Conservation (phyloP, 2,797 vertebrate genomes). For the Gallirallus australis region DNA sequence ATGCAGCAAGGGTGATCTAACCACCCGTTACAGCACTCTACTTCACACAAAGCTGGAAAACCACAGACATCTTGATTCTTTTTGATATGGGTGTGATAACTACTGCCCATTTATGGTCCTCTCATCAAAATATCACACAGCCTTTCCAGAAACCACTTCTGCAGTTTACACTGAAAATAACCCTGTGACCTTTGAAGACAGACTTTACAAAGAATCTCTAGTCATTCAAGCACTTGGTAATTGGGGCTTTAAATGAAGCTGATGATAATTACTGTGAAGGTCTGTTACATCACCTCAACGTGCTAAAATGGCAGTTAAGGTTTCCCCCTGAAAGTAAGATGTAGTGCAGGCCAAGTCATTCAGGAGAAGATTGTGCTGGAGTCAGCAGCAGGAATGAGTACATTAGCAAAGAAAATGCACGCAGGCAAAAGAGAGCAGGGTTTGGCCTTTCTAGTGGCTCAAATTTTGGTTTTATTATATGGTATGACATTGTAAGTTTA, state of each 20-base stretch:
- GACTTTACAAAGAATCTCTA: not conserved
- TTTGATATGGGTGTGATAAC: not conserved
- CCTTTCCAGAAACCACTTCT: not conserved
- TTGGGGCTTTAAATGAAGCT: not conserved
- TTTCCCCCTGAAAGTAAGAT: not conserved
- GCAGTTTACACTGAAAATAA: not conserved
- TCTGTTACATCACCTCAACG: not conserved
- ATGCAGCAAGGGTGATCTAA: not conserved
- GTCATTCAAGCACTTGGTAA: not conserved
- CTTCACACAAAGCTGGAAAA: not conserved
- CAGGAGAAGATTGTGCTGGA: not conserved
- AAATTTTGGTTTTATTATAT: not conserved
- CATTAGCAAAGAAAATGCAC: not conserved
- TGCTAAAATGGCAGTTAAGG: not conserved
- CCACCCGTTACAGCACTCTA: not conserved
- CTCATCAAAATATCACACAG: not conserved
- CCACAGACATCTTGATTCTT: not conserved
- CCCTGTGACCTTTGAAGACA: slow-evolving; percentile 2
- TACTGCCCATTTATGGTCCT: not conserved
- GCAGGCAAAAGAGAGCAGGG: not conserved
- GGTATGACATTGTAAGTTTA: not conserved
- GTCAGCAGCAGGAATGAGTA: not conserved
- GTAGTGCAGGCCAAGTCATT: not conserved
- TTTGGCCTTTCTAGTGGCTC: not conserved
- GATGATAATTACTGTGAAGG: not conserved